Evolutionary conservation across 2,113 vertebrate genomes (phyloP).

Genomic region (Cichladusa arquata): DNA sequence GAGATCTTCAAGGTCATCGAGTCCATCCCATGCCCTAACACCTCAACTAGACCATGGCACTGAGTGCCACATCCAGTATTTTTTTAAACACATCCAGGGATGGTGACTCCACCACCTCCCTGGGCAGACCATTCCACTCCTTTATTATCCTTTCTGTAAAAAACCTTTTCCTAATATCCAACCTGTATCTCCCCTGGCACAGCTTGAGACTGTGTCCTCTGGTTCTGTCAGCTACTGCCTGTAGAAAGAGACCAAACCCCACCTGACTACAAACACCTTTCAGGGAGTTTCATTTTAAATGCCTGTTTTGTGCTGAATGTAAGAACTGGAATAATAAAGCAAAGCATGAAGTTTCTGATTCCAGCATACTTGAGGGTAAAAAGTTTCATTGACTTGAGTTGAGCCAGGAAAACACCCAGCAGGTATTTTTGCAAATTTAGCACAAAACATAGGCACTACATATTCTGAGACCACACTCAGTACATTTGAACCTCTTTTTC

Average conservation of each 20-base stretch:
- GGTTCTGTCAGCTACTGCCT: neutral
- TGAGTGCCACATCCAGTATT: neutral
- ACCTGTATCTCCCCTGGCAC: neutral
- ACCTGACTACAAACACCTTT: neutral
- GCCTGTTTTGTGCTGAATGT: neutral
- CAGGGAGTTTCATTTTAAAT: neutral
- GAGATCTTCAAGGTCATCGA: neutral
- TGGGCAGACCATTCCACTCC: neutral
- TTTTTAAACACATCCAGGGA: neutral
- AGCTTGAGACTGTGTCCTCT: neutral
- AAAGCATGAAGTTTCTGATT: neutral
- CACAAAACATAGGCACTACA: rapidly evolving
- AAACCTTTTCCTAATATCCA: neutral
- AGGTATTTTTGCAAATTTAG: neutral
- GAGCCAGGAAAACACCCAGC: neutral
- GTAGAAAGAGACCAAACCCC: neutral
- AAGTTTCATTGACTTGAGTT: neutral
- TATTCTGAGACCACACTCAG: neutral
- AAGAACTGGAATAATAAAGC: neutral
- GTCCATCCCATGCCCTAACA: neutral
- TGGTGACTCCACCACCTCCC: neutral
- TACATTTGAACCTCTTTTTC: neutral
- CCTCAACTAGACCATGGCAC: neutral
- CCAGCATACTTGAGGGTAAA: neutral
- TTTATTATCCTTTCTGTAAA: neutral